phyloP scores from a whole-genome alignment of 2,888 invertebrate genomes.

The Chymomyza procnemis region DNA sequence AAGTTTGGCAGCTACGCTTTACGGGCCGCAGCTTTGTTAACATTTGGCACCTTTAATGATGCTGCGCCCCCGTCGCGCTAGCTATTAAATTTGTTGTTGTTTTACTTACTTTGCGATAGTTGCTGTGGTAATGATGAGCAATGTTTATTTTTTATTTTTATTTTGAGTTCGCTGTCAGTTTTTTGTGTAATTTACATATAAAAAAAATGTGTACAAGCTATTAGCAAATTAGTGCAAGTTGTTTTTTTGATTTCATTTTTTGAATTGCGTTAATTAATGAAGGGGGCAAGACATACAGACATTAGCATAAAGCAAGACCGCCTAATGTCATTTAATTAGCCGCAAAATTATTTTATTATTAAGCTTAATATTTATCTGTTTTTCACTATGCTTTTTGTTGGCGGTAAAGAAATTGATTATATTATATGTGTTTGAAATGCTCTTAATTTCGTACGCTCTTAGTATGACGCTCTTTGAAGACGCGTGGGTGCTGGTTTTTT shows the following conservation, averaged over 20 bases:
- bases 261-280: constrained; percentile 26
- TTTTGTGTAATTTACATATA: constrained; percentile 56
- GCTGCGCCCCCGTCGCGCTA: constrained; percentile 33
- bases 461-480: not conserved
- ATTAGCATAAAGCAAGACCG: not conserved
- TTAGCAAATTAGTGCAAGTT: constrained; percentile 68
- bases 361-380: not conserved
- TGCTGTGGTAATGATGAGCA: constrained; percentile 4
- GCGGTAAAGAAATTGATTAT: not conserved
- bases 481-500: constrained; percentile 56
- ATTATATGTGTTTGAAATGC: not conserved
- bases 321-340: not conserved
- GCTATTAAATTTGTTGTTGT: constrained; percentile 10
- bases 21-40: constrained; percentile 14
- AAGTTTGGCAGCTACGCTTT: not conserved
- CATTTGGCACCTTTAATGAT: constrained; percentile 38
- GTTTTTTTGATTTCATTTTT: constrained; percentile 27
- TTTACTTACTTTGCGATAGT: too few relatives aligned
- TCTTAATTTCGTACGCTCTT: constrained; percentile 6
- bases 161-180: constrained; percentile 26
- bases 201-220: constrained; percentile 43
- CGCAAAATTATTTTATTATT: not conserved
- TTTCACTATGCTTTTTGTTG: not conserved
- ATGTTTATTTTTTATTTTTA: constrained; percentile 37
- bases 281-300: not conserved